Evolutionary conservation across 2,888 invertebrate genomes (phyloP).

Genomic region (Pristionchus mayeri): DNA sequence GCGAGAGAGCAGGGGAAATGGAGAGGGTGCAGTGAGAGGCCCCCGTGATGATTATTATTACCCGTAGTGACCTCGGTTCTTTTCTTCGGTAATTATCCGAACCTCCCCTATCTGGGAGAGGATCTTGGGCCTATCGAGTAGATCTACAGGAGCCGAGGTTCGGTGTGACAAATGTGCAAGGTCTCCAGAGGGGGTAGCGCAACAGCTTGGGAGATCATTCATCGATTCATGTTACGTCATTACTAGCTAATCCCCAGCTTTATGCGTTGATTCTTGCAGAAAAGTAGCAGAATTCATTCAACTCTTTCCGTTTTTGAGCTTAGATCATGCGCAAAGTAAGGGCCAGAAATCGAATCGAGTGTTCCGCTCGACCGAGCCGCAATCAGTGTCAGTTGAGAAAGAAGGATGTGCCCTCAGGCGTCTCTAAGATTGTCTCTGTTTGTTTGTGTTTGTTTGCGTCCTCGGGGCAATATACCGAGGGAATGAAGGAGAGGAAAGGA

Average conservation of each 20-base stretch:
- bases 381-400: not conserved
- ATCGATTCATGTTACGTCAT: not conserved
- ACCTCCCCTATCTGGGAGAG: not conserved
- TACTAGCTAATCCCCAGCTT: too few relatives aligned
- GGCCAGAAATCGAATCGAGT: too few relatives aligned
- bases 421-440: not conserved
- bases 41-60: slow-evolving; percentile 23
- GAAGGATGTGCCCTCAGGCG: not conserved
- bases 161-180: slow-evolving; percentile 33
- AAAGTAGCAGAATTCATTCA: too few relatives aligned
- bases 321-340: too few relatives aligned
- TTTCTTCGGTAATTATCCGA: slow-evolving; percentile 30
- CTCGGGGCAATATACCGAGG: not conserved
- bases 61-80: slow-evolving; percentile 1
- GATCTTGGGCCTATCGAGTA: not conserved
- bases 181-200: not conserved
- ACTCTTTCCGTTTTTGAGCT: too few relatives aligned
- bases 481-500: not conserved
- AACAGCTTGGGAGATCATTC: not conserved
- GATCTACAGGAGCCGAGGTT: slow-evolving; percentile 11
- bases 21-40: not conserved
- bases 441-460: too few relatives aligned
- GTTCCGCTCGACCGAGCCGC: not conserved
- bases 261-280: too few relatives aligned
- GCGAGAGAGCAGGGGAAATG: not conserved